Evolutionary conservation across 1,140 invertebrate genomes (phyloP).

Genomic region (Conus betulinus): DNA sequence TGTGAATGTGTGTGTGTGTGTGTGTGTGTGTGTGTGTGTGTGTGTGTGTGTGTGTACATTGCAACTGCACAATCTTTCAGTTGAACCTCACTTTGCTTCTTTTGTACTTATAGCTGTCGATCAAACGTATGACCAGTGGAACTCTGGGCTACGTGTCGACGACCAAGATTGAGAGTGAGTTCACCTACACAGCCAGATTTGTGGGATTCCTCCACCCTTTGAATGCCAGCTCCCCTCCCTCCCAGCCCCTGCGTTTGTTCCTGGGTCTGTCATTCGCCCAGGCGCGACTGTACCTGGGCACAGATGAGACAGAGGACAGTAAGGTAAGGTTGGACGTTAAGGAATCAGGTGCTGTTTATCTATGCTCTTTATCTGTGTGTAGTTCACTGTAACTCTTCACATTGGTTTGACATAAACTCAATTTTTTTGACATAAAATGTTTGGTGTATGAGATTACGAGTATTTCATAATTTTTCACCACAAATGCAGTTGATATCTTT

Average conservation of each 20-base stretch:
- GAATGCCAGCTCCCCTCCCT: conserved; percentile 82
- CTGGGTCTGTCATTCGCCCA: conserved; percentile 57
- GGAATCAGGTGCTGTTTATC: too few species aligned
- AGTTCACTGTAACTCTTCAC: too few species aligned
- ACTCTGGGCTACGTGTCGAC: conserved; percentile 79
- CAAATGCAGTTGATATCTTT: too few species aligned
- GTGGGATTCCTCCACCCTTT: conserved; percentile 88
- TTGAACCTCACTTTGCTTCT: conserved; percentile 8
- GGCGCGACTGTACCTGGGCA: conserved; percentile 65
- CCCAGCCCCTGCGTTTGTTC: conserved; percentile 52
- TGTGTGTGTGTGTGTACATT: background rate
- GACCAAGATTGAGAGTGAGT: conserved; percentile 77
- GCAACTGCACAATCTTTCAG: background rate
- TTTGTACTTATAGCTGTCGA: conserved; percentile 76
- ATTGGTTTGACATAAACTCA: too few species aligned
- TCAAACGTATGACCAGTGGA: conserved; percentile 89
- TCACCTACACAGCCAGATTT: conserved; percentile 78
- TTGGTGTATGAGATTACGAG: too few species aligned
- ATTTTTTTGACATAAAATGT: too few species aligned
- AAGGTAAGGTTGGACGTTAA: conserved; percentile 44
- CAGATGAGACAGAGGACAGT: conserved; percentile 56
- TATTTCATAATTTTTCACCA: too few species aligned
- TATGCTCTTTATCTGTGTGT: too few species aligned
- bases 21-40: background rate
- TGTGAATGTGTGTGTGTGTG: background rate